Conservation (phyloP, 2,888 invertebrate species). For the Eilema caniola region DNA sequence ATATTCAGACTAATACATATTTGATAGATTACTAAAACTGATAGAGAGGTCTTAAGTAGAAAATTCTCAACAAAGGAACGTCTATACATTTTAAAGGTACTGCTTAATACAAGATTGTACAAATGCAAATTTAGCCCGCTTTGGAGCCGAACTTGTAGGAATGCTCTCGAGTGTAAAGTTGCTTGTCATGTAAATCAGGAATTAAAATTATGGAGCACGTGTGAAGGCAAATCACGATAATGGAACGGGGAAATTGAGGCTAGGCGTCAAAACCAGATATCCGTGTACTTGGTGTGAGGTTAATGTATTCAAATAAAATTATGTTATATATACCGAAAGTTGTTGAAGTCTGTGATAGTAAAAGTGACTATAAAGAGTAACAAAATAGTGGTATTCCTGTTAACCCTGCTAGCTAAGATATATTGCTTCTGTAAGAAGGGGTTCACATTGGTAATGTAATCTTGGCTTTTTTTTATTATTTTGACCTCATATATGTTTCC, state of each 20-base stretch:
- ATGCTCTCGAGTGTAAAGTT: conserved; percentile 28
- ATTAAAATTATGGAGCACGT: conserved; percentile 44
- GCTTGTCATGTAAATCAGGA: conserved; percentile 50
- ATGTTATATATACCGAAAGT: not conserved
- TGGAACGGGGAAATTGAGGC: conserved; percentile 7
- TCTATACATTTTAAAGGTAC: conserved; percentile 20
- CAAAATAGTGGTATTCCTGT: too few relatives aligned
- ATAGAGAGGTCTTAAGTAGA: conserved; percentile 7
- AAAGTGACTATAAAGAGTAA: too few relatives aligned
- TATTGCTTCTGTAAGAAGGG: too few relatives aligned
- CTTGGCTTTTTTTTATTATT: too few relatives aligned
- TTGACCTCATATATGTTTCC: too few relatives aligned
- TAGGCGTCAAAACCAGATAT: conserved; percentile 15
- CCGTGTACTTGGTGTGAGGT: not conserved
- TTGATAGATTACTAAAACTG: not conserved
- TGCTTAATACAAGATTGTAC: conserved; percentile 31
- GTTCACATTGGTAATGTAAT: too few relatives aligned
- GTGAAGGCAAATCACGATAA: conserved; percentile 38
- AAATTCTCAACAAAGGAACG: conserved; percentile 2
- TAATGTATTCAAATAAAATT: not conserved
- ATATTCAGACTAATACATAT: not conserved
- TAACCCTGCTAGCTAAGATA: too few relatives aligned
- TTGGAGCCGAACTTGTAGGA: conserved; percentile 29
- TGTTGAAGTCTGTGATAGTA: not conserved
- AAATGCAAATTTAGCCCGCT: conserved; percentile 47